These are phyloP conservation scores for Puffinus mauretanicus DNA, from an alignment of 2,113 vertebrate species.

Conservation along the genomic window DNA sequence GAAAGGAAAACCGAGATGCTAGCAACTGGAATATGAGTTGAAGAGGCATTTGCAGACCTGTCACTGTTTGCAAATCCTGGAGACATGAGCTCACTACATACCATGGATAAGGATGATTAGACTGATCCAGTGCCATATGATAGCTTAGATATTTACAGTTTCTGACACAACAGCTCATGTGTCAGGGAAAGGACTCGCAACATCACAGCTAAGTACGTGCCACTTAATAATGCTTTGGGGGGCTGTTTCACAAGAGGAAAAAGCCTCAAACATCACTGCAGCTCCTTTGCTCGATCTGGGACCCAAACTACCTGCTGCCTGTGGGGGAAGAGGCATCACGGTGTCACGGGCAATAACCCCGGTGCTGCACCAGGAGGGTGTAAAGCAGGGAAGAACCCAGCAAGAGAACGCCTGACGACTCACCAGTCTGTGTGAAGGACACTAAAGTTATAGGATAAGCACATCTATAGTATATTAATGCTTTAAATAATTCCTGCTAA, in stretches of 20 bases:
- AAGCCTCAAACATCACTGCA: background rate
- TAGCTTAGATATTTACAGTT: constrained; percentile 40
- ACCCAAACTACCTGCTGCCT: background rate
- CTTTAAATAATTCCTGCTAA: background rate
- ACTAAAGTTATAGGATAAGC: background rate
- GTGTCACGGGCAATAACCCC: background rate
- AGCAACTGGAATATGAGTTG: background rate
- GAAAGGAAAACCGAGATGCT: background rate
- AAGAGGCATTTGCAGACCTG: constrained; percentile 6
- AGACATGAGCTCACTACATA: constrained; percentile 25
- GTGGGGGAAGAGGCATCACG: rapidly evolving
- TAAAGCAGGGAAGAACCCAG: background rate
- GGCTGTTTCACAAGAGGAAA: background rate
- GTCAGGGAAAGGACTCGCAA: background rate
- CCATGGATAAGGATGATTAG: constrained; percentile 32
- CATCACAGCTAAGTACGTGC: background rate
- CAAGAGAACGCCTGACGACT: background rate
- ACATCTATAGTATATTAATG: background rate
- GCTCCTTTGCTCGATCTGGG: background rate
- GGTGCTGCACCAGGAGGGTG: background rate
- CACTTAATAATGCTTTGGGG: background rate
- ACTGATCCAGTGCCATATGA: constrained; percentile 24
- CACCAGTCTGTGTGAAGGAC: background rate
- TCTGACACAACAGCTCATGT: constrained; percentile 10
- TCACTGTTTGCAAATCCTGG: constrained; percentile 40